phyloP scores from a whole-genome alignment of 1,140 invertebrate genomes.

The Drosophila pallidifrons region DNA sequence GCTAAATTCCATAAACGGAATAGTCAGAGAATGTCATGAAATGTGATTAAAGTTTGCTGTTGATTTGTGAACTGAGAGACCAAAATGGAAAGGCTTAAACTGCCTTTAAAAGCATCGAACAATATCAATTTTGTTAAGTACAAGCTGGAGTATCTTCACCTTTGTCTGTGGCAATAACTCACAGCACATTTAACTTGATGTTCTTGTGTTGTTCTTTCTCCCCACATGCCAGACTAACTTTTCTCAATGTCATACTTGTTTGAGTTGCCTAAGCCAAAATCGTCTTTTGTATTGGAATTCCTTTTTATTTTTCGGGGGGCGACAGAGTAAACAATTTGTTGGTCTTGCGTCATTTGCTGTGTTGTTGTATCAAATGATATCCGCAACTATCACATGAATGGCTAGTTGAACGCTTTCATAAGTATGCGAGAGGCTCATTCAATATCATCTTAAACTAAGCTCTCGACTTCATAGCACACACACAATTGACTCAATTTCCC shows the following conservation, averaged over 20 bases:
- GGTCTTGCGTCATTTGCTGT: slow-evolving; percentile 26
- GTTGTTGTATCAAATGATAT: slow-evolving; percentile 21
- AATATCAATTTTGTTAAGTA: not conserved
- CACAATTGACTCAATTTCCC: slow-evolving; percentile 66
- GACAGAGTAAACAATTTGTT: slow-evolving; percentile 35
- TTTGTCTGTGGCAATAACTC: not conserved
- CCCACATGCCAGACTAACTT: slow-evolving; percentile 17
- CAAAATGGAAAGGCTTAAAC: not conserved
- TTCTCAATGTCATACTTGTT: not conserved
- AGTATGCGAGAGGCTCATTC: slow-evolving; percentile 12
- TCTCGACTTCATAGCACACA: slow-evolving; percentile 34
- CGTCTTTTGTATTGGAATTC: slow-evolving; percentile 1
- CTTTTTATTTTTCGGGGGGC: not conserved
- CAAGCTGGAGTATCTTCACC: slow-evolving; percentile 1
- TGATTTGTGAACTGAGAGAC: not conserved
- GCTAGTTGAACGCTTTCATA: slow-evolving; percentile 37
- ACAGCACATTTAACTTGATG: slow-evolving; percentile 17
- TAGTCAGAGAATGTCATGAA: not conserved
- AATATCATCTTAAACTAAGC: slow-evolving; percentile 48
- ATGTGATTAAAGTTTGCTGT: not conserved
- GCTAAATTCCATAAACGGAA: not conserved
- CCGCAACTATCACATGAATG: slow-evolving; percentile 31
- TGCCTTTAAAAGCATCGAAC: not conserved
- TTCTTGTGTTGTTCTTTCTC: slow-evolving; percentile 1
- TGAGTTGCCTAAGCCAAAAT: slow-evolving; percentile 12